Evolutionary conservation across 2,113 vertebrate genomes (phyloP).

Genomic region (Catagonus wagneri): DNA sequence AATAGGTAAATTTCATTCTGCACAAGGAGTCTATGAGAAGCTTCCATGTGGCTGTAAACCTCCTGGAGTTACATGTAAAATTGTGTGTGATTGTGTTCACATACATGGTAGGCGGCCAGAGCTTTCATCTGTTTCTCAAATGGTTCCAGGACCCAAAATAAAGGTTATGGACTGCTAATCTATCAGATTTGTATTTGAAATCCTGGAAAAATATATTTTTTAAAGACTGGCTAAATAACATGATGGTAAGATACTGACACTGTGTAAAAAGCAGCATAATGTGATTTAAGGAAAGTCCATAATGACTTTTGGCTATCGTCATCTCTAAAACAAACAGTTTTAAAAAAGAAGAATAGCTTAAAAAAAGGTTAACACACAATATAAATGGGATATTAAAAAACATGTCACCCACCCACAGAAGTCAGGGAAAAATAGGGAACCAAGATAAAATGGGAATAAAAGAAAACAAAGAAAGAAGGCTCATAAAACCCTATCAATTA

Average conservation of each 20-base stretch:
- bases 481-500: background rate
- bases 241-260: background rate
- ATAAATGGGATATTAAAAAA: background rate
- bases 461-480: background rate
- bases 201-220: background rate
- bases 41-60: fast-evolving
- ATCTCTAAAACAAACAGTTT: background rate
- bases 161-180: background rate
- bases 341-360: background rate
- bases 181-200: background rate
- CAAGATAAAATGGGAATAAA: background rate
- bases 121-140: background rate
- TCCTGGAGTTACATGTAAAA: background rate
- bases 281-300: background rate
- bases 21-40: background rate
- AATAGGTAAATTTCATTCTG: background rate
- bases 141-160: background rate
- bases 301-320: background rate
- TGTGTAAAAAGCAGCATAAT: background rate
- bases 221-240: background rate
- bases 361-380: background rate
- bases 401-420: background rate
- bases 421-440: background rate
- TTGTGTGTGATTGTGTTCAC: background rate
- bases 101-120: background rate